Evolutionary conservation across 2,888 invertebrate species (phyloP).

Genomic region (Dione juno): DNA sequence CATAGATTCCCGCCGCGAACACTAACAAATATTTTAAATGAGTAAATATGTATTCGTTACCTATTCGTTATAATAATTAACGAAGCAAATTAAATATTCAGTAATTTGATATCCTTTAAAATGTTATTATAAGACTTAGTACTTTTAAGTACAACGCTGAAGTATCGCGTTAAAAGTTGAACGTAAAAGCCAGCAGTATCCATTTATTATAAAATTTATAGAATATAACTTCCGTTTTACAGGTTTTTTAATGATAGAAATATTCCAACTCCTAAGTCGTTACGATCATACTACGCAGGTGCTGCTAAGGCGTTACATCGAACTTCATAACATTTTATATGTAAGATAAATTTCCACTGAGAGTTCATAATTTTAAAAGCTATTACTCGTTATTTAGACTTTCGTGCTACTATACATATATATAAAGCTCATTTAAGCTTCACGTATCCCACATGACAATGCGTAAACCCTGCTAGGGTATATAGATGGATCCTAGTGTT

Average conservation of each 20-base stretch:
- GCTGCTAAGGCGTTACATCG: slow-evolving; percentile 23
- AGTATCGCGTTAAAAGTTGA: slow-evolving; percentile 15
- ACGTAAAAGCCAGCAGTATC: slow-evolving; percentile 1
- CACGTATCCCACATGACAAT: too few species aligned
- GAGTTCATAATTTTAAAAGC: not conserved
- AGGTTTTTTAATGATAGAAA: slow-evolving; percentile 22
- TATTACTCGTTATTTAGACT: too few species aligned
- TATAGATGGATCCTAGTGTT: too few species aligned
- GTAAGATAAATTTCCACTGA: slow-evolving; percentile 11
- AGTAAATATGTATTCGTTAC: not conserved
- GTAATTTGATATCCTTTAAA: not conserved
- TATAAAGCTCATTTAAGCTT: too few species aligned
- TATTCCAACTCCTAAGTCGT: slow-evolving; percentile 24
- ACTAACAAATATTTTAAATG: not conserved
- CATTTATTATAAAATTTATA: slow-evolving; percentile 22
- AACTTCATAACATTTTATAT: slow-evolving; percentile 32
- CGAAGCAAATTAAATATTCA: not conserved
- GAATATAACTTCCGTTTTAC: slow-evolving; percentile 13
- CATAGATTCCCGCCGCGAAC: too few species aligned
- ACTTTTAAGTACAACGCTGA: slow-evolving; percentile 1
- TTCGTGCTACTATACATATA: too few species aligned
- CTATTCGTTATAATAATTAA: too few species aligned
- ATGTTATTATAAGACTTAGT: not conserved
- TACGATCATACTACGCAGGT: slow-evolving; percentile 32
- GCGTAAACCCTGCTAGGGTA: too few species aligned